phyloP scores from a whole-genome alignment of 2,797 vertebrate genomes.

The Pangasius krempfi region DNA sequence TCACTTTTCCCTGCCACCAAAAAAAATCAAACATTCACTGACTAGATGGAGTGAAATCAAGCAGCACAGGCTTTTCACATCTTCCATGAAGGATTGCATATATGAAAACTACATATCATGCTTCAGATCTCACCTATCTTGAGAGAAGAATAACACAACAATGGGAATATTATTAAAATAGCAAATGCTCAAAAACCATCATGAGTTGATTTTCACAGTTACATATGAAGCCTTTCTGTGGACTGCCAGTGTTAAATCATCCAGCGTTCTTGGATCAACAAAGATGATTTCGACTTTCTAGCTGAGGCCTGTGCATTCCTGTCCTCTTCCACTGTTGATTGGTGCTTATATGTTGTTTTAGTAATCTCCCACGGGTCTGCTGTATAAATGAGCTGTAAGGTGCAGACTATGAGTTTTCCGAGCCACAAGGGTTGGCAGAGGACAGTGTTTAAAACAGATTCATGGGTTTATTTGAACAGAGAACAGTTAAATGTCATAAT shows the following conservation, averaged over 20 bases:
- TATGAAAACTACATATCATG: background rate
- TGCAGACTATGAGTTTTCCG: constrained; percentile 1
- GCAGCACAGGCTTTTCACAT: constrained; percentile 1
- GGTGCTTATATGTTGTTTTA: constrained; percentile 31
- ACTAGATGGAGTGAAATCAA: constrained; percentile 2
- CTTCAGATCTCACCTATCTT: constrained; percentile 13
- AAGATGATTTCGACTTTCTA: constrained; percentile 55
- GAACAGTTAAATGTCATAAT: constrained; percentile 10
- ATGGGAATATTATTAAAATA: background rate
- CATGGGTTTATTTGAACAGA: background rate
- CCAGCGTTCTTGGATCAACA: constrained; percentile 45
- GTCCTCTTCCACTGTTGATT: constrained; percentile 29
- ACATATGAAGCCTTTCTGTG: constrained; percentile 24
- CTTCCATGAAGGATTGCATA: background rate
- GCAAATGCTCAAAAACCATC: background rate
- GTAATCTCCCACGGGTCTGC: constrained; percentile 21
- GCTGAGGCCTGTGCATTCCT: constrained; percentile 31
- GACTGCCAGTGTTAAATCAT: constrained; percentile 33
- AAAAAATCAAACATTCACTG: background rate
- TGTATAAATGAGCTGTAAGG: constrained; percentile 19
- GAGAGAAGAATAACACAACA: background rate
- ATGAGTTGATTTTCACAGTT: constrained; percentile 1
- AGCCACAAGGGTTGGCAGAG: background rate
- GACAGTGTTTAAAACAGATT: constrained; percentile 8
- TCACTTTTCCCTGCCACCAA: background rate